A percentile compares a stretch with the other conserved stretches of the same genome.
Evolutionary conservation across 2,113 vertebrate genomes (phyloP).

Genomic region (Noturus placidus): DNA sequence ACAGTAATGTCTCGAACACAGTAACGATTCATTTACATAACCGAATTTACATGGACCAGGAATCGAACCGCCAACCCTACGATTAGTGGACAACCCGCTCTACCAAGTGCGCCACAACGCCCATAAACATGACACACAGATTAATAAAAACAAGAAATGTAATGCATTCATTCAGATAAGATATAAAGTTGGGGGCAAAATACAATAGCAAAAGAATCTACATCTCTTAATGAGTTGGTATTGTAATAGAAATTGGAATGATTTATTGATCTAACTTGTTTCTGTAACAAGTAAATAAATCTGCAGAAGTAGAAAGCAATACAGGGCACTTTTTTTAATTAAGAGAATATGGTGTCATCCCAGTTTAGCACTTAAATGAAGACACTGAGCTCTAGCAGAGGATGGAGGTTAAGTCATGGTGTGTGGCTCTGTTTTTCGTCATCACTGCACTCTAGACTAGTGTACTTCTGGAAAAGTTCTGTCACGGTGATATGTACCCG

Average conservation of each 20-base stretch:
- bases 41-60: too few species aligned
- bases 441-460: constrained; percentile 68
- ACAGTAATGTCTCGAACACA: neutral
- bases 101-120: too few species aligned
- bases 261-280: neutral
- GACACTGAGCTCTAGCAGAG: neutral
- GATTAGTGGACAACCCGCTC: too few species aligned
- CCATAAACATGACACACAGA: neutral
- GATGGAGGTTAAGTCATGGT: constrained; percentile 48
- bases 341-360: neutral
- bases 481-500: neutral
- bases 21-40: neutral
- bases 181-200: neutral
- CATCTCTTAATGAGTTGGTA: neutral
- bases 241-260: neutral
- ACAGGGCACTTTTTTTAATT: neutral
- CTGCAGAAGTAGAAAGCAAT: neutral
- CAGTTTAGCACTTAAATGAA: neutral
- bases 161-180: neutral
- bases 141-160: neutral
- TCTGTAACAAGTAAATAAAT: neutral
- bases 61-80: too few species aligned
- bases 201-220: neutral
- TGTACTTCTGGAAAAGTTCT: constrained; percentile 44
- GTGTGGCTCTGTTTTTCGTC: constrained; percentile 60